Evolutionary conservation across 30 jellyfish, hydroid and myxozoan genomes (phyloP).

Genomic region (Phacellophora camtschatica): DNA sequence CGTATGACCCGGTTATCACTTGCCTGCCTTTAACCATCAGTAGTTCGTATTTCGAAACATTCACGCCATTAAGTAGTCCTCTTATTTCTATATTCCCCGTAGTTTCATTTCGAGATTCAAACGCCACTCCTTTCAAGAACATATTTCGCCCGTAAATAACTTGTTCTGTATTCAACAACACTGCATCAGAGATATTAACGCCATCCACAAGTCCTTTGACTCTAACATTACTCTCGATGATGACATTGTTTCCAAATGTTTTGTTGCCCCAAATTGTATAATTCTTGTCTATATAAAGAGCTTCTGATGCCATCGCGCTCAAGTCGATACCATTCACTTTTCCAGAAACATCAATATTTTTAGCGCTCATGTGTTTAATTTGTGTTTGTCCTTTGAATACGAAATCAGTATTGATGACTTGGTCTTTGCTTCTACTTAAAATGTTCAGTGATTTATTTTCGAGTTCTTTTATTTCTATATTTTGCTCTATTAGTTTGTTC

Average conservation of each 20-base stretch:
- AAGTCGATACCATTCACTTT: slow-evolving; percentile 54
- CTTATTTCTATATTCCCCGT: slow-evolving; percentile 24
- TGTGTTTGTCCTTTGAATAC: slow-evolving; percentile 1
- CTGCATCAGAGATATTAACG: slow-evolving; percentile 56
- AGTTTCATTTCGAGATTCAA: background rate
- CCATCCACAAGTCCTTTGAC: slow-evolving; percentile 68
- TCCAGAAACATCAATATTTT: slow-evolving; percentile 36
- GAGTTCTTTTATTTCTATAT: background rate
- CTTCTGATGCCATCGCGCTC: slow-evolving; percentile 17
- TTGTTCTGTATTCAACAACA: slow-evolving; percentile 49
- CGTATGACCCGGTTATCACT: slow-evolving; percentile 9
- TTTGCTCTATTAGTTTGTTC: slow-evolving; percentile 8
- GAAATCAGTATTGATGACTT: slow-evolving; percentile 26
- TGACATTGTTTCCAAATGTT: slow-evolving; percentile 20
- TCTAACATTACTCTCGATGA: background rate
- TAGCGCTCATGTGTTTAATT: background rate
- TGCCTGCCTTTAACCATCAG: slow-evolving; percentile 33
- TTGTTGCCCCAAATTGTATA: slow-evolving; percentile 63
- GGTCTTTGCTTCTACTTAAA: slow-evolving; percentile 43
- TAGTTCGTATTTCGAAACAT: slow-evolving; percentile 37
- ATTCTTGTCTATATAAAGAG: slow-evolving; percentile 56
- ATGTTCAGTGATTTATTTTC: background rate
- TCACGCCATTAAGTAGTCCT: slow-evolving; percentile 66
- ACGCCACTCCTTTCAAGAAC: slow-evolving; percentile 9
- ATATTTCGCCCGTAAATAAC: slow-evolving; percentile 34